Evolutionary conservation across 2,113 vertebrate species (phyloP), one percentile per base, ranked within the genome.

Genomic region (Phylloscopus trochilus): DNA sequence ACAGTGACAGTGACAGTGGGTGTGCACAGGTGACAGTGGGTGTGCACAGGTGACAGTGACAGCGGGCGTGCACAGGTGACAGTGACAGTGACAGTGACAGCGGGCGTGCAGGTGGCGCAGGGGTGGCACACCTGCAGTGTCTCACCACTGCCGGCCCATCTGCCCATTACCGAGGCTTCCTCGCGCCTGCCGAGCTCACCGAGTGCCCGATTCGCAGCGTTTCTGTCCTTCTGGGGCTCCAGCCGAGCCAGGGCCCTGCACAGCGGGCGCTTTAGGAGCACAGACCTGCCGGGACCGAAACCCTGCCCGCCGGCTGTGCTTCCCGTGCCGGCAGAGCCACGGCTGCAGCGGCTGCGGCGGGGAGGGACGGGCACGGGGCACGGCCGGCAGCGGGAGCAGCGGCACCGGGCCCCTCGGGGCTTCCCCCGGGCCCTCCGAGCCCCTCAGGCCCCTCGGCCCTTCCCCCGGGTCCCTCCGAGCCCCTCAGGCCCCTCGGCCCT

Each of bases 271-370:
- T 52, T 59, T 1, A 24, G 76, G 24, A 15, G 11, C 43, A 6
- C 31, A 6, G 27, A 31, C 10, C 6, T 18, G 44, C 51, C 5
- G 59, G 47, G 3, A 19, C 51, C 22, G 33, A 11, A 24, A 13
- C 21, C 52, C 52, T 2, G 31, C 17, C 0, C 0, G 37, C 35
- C 15, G 15, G 8, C 24, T 9, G 44, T 8, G 31, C 4, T 23
- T 33, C 6, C 49, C n/a, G 15, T 2, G 47, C 51, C 30, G 6
- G 15, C 51, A 33, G 15, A 72, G 75, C 21, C 41, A 3, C 56
- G 20, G 56, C 84, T 70, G 6, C 56, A 1, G 18, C 7, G 10
- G 49, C n/a, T 6, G 74, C 24, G 7, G 41, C 24, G 30, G 41
- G 44, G n/a, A 23, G 20, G 13, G 30, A 5, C 33, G 39, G 39